phyloP scores from a whole-genome alignment of 2,888 invertebrate genomes.

The Pristionchus entomophagus region DNA sequence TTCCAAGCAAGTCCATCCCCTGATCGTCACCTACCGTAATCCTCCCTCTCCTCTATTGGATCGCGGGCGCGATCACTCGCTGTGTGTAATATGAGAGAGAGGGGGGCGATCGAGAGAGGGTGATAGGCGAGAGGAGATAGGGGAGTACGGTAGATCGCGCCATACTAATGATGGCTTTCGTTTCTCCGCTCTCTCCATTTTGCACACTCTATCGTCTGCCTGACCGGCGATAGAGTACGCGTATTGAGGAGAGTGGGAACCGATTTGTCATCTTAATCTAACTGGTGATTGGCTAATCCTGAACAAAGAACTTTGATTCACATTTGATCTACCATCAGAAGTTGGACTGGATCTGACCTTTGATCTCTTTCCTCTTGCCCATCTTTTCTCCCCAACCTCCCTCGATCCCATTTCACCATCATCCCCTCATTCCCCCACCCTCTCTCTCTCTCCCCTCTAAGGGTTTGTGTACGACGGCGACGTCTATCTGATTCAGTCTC shows the following conservation, averaged over 20 bases:
- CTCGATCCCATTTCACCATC: background rate
- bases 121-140: background rate
- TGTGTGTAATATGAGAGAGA: slow-evolving; percentile 12
- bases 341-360: too few species aligned
- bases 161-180: too few species aligned
- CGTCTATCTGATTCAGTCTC: slow-evolving; percentile 36
- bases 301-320: too few species aligned
- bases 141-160: background rate
- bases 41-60: slow-evolving; percentile 3
- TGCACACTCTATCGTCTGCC: too few species aligned
- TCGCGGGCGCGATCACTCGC: background rate
- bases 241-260: too few species aligned
- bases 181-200: too few species aligned
- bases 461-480: slow-evolving; percentile 30
- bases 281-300: background rate
- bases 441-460: slow-evolving; percentile 6
- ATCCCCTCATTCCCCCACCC: background rate
- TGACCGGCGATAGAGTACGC: too few species aligned
- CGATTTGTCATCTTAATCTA: too few species aligned
- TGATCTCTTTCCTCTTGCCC: background rate
- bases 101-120: background rate
- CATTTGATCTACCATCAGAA: background rate
- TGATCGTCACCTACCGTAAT: background rate
- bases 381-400: background rate
- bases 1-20: background rate